Evolutionary conservation across 2,797 vertebrate genomes (phyloP), one percentile per base, ranked within the genome.

Genomic region (Acanthurus leucopareius): DNA sequence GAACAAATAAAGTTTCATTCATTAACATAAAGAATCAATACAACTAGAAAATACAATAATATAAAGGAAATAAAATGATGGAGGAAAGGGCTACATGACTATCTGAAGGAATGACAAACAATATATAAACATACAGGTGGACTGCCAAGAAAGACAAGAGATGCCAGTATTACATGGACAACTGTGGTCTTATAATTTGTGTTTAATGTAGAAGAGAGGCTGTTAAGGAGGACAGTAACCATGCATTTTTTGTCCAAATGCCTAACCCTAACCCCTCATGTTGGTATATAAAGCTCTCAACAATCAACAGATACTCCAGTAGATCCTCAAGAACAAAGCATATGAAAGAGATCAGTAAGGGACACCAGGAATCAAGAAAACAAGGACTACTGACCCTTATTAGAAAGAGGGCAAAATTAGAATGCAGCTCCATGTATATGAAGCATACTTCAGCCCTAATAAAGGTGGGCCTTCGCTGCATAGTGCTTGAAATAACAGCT

Each of bases 1-100:
- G 48, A 84, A 88, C 59, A 87, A 68, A 78, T 83, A 77, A 72
- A 77, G 32, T 51, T 79, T 69, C 20, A 79, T 75, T 84, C 19
- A 71, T 89, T 87, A 72, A 78, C 68, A 69, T 75, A 56, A 78
- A 59, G 56, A 15, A 63, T 75, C 11, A 8, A 73, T 77, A 35
- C 47, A 82, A 74, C 35, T 25, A 25, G 42, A 61, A n/a, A 75
- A 72, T 51, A 47, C 53, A 35, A 48, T 44, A 42, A 61, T 16
- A 72, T 65, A 49, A 60, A 58, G 20, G 7, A 60, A 52, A 59
- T 47, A 59, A 32, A 35, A 49, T 42, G 15, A 66, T 22, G 28
- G 17, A 51, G n/a, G 13, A 54, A 42, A 69, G 47, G 32, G 10
- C n/a, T 73, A 22, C 9, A 51, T 60, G 56, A 64, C 49, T 61